phyloP scores from a whole-genome alignment of 2,888 invertebrate species.

The Drosophila yooni region DNA sequence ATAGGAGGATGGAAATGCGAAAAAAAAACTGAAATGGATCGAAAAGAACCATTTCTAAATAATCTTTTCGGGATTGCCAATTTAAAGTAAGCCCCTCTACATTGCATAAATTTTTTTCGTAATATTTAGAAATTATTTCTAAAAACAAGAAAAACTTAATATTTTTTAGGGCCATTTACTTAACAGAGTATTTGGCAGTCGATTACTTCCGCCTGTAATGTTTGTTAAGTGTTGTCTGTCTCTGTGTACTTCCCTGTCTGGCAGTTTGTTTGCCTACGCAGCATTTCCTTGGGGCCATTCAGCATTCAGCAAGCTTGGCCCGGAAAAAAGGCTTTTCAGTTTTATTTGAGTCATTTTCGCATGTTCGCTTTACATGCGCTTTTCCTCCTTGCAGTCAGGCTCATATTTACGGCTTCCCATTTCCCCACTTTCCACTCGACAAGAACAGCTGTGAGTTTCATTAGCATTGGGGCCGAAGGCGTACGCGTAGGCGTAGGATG shows the following conservation, averaged over 20 bases:
- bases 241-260: slow-evolving; percentile 18
- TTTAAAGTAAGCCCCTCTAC: too few species aligned
- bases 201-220: neutral
- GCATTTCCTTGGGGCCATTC: slow-evolving; percentile 39
- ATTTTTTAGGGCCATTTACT: neutral
- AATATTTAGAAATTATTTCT: too few species aligned
- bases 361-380: slow-evolving; percentile 42
- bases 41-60: too few species aligned
- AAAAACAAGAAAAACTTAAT: too few species aligned
- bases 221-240: neutral
- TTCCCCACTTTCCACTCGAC: slow-evolving; percentile 37
- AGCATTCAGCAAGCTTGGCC: slow-evolving; percentile 34
- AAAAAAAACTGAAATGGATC: too few species aligned
- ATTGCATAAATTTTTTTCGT: too few species aligned
- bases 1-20: too few species aligned
- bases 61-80: too few species aligned
- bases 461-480: slow-evolving; percentile 39
- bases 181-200: neutral
- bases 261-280: slow-evolving; percentile 61
- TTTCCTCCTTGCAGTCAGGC: slow-evolving; percentile 47
- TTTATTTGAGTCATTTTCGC: slow-evolving; percentile 60
- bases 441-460: slow-evolving; percentile 62
- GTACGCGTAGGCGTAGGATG: neutral
- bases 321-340: slow-evolving; percentile 48
- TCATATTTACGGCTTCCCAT: slow-evolving; percentile 65